Evolutionary conservation across 2,888 invertebrate genomes (phyloP).

Genomic region (Agrochola lota): DNA sequence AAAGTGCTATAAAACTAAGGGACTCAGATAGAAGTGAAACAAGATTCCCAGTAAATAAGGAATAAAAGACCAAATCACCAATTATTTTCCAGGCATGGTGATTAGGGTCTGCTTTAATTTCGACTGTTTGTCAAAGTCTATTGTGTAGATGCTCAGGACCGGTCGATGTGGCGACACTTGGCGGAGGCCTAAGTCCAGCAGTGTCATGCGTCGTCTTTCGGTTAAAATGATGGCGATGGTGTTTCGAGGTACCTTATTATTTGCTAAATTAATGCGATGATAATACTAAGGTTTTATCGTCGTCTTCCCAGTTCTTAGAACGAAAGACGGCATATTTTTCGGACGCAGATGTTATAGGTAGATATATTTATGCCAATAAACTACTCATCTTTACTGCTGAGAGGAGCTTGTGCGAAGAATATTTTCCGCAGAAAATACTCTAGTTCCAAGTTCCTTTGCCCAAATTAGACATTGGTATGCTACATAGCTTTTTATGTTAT

Average conservation of each 20-base stretch:
- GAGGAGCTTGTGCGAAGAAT: constrained; percentile 6
- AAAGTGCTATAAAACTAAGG: neutral
- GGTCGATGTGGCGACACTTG: no score
- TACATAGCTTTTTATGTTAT: neutral
- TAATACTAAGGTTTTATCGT: no score
- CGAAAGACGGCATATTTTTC: constrained; percentile 11
- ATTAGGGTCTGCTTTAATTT: no score
- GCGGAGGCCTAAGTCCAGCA: neutral
- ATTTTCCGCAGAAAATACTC: neutral
- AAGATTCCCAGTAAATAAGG: neutral
- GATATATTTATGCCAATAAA: constrained; percentile 27
- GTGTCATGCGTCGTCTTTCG: neutral
- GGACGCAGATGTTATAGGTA: constrained; percentile 7
- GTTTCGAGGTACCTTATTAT: no score
- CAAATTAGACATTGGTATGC: constrained; percentile 9
- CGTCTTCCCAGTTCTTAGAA: neutral
- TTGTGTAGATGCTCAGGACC: neutral
- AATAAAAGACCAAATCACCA: neutral
- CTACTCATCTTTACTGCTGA: constrained; percentile 1
- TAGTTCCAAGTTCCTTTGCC: no score
- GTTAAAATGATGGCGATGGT: neutral
- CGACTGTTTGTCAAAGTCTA: neutral
- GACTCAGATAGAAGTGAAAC: neutral
- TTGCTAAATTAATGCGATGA: no score
- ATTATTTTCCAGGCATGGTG: neutral